Base-by-base conservation (phyloP, 2,797 vertebrate genomes). In the Pangasius sanitwongsei region DNA sequence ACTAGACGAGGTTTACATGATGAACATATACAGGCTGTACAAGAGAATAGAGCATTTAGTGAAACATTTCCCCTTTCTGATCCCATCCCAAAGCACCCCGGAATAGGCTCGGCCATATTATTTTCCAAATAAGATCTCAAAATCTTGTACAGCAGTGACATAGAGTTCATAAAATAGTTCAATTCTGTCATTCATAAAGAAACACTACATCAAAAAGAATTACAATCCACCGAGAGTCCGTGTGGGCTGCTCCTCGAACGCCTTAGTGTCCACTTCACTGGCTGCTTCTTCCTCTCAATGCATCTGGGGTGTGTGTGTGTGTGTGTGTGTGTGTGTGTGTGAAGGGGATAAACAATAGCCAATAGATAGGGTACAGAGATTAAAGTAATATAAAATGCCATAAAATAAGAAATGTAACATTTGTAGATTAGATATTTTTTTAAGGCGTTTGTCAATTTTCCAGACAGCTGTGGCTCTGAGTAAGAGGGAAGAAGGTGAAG, bases 391-490 rank as follows among this genome's bases (percentile, higher is more conserved):
- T 69, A n/a, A 69, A 85, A 67, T 84, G 8, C 11, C 31, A 13
- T 82, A 31, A 78, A 53, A 81, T 20, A 37, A 57, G 31, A 59
- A 57, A 25, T 3, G 28, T 4, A 65, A 57, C 53, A 82, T 41
- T 82, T 59, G 78, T 82, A 25, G 55, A 25, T 20, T 80, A 11
- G 31, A 67, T 70, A 44, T 44, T 77, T 75, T 74, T 57, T 96
- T 96, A 96, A 97, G 96, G 96, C 96, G 94, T 94, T 91, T 92
- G 91, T 92, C 92, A 91, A 91, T 94, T 94, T 89, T 93, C 92
- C 85, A 89, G 70, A 87, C 87, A 89, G 69, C 7, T 92, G 92
- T 61, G 91, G 92, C 69, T 94, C 86, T 86, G n/a, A 57, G 86
- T 85, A 34, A 61, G 83, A 53, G 83, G 70, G 83, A 85, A 86